A percentile compares a stretch with the other conserved stretches of the same genome.
phyloP scores from a whole-genome alignment of 2,888 invertebrate species.

The Nephrotoma flavescens region DNA sequence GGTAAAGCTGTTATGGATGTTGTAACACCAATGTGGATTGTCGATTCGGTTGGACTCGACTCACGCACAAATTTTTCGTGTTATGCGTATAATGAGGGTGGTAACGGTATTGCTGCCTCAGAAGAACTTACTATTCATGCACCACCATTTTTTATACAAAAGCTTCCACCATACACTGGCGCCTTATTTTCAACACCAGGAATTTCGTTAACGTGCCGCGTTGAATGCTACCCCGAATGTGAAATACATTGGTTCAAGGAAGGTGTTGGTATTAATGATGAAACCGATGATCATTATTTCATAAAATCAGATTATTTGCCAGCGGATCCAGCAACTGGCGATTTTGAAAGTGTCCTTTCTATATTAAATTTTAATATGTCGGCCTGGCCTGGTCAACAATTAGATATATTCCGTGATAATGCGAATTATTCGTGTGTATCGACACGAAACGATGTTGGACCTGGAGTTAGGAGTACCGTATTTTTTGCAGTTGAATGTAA shows the following conservation, averaged over 20 bases:
- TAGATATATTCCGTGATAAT: slow-evolving; percentile 62
- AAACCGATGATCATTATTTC: slow-evolving; percentile 45
- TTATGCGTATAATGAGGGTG: slow-evolving; percentile 71
- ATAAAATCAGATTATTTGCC: slow-evolving; percentile 50
- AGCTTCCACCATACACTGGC: slow-evolving; percentile 68
- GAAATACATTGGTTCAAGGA: slow-evolving; percentile 75
- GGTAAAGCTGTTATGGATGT: slow-evolving; percentile 59
- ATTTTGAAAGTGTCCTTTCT: slow-evolving; percentile 80
- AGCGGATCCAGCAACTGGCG: slow-evolving; percentile 64
- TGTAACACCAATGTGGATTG: slow-evolving; percentile 59
- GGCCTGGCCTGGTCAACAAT: slow-evolving; percentile 61
- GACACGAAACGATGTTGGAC: slow-evolving; percentile 59
- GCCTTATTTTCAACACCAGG: slow-evolving; percentile 58
- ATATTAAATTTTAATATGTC: slow-evolving; percentile 73
- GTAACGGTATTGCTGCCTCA: slow-evolving; percentile 54
- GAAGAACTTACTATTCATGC: slow-evolving; percentile 61
- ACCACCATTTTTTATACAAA: slow-evolving; percentile 75
- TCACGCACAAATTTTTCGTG: slow-evolving; percentile 84
- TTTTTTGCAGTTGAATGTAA: slow-evolving; percentile 83
- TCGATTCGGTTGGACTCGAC: slow-evolving; percentile 70
- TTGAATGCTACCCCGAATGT: slow-evolving; percentile 80
- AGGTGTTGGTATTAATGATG: slow-evolving; percentile 51
- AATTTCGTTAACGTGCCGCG: slow-evolving; percentile 69
- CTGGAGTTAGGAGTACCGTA: slow-evolving; percentile 68
- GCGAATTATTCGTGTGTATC: slow-evolving; percentile 75